phyloP scores from a whole-genome alignment of 2,113 vertebrate species.

The Pseudorectes ferrugineus region DNA sequence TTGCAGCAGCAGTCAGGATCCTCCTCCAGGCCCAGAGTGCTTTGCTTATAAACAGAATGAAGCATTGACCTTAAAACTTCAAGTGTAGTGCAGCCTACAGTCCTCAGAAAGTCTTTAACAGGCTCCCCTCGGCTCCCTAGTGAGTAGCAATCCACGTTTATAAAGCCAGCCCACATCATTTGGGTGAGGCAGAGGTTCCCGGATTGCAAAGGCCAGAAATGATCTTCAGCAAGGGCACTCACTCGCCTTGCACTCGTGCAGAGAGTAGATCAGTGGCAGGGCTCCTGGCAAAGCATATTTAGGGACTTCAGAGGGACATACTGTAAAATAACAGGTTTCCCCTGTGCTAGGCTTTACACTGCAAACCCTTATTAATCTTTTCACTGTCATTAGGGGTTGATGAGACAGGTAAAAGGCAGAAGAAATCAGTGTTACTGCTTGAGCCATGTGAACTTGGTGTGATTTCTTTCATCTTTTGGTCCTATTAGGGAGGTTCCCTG shows the following conservation, averaged over 20 bases:
- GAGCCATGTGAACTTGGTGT: not conserved
- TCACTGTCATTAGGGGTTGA: not conserved
- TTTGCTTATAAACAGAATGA: slow-evolving; percentile 14
- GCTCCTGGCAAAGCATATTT: not conserved
- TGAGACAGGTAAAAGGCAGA: not conserved
- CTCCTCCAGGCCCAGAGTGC: not conserved
- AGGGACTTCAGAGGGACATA: not conserved
- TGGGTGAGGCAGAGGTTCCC: not conserved
- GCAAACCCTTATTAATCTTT: not conserved
- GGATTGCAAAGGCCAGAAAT: slow-evolving; percentile 22
- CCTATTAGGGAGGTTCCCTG: not conserved
- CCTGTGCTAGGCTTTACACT: not conserved
- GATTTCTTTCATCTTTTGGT: slow-evolving; percentile 12
- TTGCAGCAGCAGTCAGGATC: not conserved
- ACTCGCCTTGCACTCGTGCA: slow-evolving; percentile 8
- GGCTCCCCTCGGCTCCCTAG: slow-evolving; percentile 27
- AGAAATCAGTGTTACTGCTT: not conserved
- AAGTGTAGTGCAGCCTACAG: slow-evolving; percentile 29
- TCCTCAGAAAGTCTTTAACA: slow-evolving; percentile 43
- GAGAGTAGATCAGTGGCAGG: not conserved
- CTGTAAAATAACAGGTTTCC: slow-evolving; percentile 5
- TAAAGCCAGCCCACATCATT: slow-evolving; percentile 25
- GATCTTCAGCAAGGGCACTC: slow-evolving; percentile 29
- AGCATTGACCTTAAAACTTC: slow-evolving; percentile 30
- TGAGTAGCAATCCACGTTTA: not conserved